Conservation (phyloP, 2,113 vertebrate genomes). For the Cyprinodon tularosa region DNA sequence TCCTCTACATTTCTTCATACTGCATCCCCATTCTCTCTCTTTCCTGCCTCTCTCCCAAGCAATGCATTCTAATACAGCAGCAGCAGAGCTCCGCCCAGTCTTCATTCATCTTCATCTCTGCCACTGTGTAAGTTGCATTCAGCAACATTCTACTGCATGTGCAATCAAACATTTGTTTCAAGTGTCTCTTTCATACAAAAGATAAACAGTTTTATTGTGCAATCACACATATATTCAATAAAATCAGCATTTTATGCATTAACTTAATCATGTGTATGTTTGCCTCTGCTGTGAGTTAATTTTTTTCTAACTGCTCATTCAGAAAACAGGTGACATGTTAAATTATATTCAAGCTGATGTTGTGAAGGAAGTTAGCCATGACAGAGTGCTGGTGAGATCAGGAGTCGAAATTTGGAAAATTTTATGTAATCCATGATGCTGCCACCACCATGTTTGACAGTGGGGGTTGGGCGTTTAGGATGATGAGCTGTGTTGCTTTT, state of each 20-base stretch:
- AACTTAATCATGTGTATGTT: background rate
- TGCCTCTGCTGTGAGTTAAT: background rate
- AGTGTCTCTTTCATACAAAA: conserved; percentile 1
- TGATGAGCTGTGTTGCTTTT: no score
- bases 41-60: conserved; percentile 28
- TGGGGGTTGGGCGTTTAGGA: no score
- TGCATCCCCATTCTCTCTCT: conserved; percentile 45
- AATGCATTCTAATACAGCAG: conserved; percentile 67
- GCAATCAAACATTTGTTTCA: conserved; percentile 17
- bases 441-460: no score
- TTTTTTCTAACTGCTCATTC: background rate
- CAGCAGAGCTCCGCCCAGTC: conserved; percentile 67
- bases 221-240: background rate
- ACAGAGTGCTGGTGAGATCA: no score
- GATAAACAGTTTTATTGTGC: background rate
- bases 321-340: conserved; percentile 6
- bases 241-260: background rate
- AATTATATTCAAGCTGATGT: background rate
- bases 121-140: conserved; percentile 43
- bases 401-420: no score
- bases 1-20: conserved; percentile 50
- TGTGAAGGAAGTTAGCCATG: no score
- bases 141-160: conserved; percentile 27
- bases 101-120: conserved; percentile 75
- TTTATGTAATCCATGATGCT: no score